Evolutionary conservation across 2,888 invertebrate species (phyloP).

Genomic region (Oscheius sp.): DNA sequence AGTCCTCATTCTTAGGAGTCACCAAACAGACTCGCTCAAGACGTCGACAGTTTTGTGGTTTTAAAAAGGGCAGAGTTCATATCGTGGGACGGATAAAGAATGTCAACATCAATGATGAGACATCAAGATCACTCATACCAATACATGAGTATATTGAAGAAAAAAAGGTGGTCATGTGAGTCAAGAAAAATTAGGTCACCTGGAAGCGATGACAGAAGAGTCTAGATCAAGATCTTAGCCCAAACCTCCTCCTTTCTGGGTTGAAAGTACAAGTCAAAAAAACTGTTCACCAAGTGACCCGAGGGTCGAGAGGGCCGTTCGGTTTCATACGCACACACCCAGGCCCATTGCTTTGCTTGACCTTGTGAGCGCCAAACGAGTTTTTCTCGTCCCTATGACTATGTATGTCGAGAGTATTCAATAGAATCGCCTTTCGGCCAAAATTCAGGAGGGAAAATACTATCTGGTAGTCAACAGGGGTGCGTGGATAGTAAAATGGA

Average conservation of each 20-base stretch:
- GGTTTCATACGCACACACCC: constrained; percentile 11
- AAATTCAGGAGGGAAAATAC: constrained; percentile 2
- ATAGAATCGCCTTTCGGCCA: constrained; percentile 21
- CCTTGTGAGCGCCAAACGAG: constrained; percentile 33
- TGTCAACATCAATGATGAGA: too few species aligned
- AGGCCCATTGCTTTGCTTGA: constrained; percentile 14
- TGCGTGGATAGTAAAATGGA: neutral
- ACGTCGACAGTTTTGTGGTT: too few species aligned
- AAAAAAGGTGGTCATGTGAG: neutral
- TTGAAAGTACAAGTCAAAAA: neutral
- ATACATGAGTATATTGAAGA: neutral
- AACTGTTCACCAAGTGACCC: constrained; percentile 14
- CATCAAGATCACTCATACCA: too few species aligned
- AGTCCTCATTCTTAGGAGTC: too few species aligned
- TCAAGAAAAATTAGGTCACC: neutral
- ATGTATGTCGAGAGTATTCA: constrained; percentile 37
- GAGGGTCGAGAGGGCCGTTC: neutral
- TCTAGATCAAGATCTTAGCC: too few species aligned
- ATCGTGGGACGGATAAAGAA: too few species aligned
- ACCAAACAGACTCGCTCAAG: too few species aligned
- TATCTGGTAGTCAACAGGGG: neutral
- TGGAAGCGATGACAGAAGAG: neutral
- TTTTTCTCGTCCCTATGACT: constrained; percentile 7
- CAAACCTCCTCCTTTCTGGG: too few species aligned
- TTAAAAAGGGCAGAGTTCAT: too few species aligned